These are phyloP conservation scores for Plumapathes pennacea DNA, from an alignment of 92 coral and sea anemone species.

Conservation along the genomic window DNA sequence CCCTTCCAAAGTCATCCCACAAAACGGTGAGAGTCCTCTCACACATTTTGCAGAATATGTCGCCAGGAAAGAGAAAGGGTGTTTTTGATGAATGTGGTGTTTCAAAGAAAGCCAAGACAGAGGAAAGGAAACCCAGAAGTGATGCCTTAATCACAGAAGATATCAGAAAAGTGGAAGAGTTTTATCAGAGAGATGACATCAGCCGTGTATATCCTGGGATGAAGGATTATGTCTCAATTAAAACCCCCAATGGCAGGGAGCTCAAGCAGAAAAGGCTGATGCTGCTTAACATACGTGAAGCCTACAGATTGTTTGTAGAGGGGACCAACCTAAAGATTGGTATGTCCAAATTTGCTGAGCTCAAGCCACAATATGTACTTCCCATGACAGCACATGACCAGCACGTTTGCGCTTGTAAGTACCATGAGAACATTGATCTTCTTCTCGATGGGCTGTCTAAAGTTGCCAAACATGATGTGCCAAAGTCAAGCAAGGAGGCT, in stretches of 20 bases:
- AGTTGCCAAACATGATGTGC: slow-evolving; percentile 9
- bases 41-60: slow-evolving; percentile 5
- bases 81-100: slow-evolving; percentile 11
- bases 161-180: neutral
- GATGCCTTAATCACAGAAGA: slow-evolving; percentile 13
- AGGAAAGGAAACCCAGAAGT: slow-evolving; percentile 13
- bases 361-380: slow-evolving; percentile 43
- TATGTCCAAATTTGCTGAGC: slow-evolving; percentile 44
- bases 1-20: slow-evolving; percentile 6
- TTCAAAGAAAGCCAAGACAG: slow-evolving; percentile 1
- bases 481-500: slow-evolving; percentile 30
- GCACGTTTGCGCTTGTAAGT: slow-evolving; percentile 43
- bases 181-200: slow-evolving; percentile 4
- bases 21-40: slow-evolving; percentile 17
- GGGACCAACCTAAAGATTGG: slow-evolving; percentile 25
- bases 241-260: slow-evolving; percentile 9
- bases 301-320: neutral
- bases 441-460: slow-evolving; percentile 36
- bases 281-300: slow-evolving; percentile 2
- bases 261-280: slow-evolving; percentile 6
- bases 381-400: slow-evolving; percentile 27
- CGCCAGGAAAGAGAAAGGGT: slow-evolving; percentile 17
- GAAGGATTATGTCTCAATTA: slow-evolving; percentile 4
- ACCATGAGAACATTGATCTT: slow-evolving; percentile 56
- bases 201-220: slow-evolving; percentile 3